Percentiles rank a stretch among this genome's conserved stretches.
Conservation (phyloP, 2,888 invertebrate genomes). For the Cosmopolites sordidus region DNA sequence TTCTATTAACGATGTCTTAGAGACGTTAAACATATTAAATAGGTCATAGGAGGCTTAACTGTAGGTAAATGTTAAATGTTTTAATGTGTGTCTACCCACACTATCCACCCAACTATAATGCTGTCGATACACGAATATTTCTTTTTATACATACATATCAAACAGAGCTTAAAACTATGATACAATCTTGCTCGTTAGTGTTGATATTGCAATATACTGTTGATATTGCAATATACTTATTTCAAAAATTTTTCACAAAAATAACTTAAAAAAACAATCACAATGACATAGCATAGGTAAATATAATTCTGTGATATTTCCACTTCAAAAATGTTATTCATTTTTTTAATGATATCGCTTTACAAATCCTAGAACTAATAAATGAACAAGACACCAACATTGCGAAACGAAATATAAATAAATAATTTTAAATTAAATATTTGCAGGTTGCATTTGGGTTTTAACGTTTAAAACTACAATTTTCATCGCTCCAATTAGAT, state of each 20-base stretch:
- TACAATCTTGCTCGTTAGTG: not conserved
- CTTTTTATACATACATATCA: constrained; percentile 1
- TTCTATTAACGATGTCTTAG: constrained; percentile 41
- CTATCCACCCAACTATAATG: constrained; percentile 7
- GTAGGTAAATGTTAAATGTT: constrained; percentile 33
- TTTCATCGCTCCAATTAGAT: no score
- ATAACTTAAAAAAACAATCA: not conserved
- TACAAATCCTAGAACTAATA: no score
- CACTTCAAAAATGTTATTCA: not conserved
- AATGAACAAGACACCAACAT: no score
- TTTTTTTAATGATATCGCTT: no score
- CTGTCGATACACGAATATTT: constrained; percentile 7
- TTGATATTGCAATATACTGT: not conserved
- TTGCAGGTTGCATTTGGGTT: no score
- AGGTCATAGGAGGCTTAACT: constrained; percentile 35
- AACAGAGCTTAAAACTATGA: not conserved
- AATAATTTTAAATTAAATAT: no score
- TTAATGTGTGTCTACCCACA: constrained; percentile 22
- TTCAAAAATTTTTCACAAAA: not conserved
- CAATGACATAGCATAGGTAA: not conserved
- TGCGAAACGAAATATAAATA: no score
- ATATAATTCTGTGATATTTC: constrained; percentile 1
- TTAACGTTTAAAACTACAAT: no score
- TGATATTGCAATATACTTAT: not conserved
- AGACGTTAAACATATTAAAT: constrained; percentile 39